These are phyloP conservation scores for Buphagus erythrorhynchus DNA, from an alignment of 2,797 vertebrate species.

Conservation along the genomic window DNA sequence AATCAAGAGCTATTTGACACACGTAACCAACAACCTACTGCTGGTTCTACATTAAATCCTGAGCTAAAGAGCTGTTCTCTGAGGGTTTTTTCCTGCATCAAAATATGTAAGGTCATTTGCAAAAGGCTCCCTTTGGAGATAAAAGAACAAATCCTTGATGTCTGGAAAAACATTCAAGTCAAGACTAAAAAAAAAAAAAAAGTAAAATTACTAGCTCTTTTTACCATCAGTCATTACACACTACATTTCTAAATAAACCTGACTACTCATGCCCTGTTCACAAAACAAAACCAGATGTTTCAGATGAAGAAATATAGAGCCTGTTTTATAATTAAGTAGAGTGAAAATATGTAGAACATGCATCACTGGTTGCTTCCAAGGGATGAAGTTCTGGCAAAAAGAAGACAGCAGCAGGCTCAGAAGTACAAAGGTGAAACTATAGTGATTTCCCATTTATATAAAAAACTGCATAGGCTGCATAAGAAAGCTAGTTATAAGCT, in stretches of 20 bases:
- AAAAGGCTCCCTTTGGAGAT: constrained; percentile 26
- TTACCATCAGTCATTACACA: constrained; percentile 31
- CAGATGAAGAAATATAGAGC: neutral
- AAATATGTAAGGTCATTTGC: constrained; percentile 5
- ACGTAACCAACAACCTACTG: neutral
- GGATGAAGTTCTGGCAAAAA: neutral
- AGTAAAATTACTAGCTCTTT: constrained; percentile 1
- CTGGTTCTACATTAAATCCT: neutral
- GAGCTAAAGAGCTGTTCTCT: neutral
- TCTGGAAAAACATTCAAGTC: constrained; percentile 46
- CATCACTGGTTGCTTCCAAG: neutral
- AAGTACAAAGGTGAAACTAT: neutral
- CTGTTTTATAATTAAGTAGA: constrained; percentile 21
- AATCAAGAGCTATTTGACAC: neutral
- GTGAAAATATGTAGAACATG: neutral
- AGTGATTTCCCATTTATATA: neutral
- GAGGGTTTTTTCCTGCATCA: neutral
- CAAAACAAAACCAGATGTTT: constrained; percentile 55
- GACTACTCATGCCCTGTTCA: neutral
- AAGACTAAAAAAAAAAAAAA: neutral
- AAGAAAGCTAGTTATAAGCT: neutral
- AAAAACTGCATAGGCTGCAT: neutral
- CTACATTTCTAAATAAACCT: constrained; percentile 45
- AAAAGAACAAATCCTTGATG: constrained; percentile 39
- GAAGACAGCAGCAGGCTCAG: neutral